These are phyloP conservation scores for Caenorhabditis inopinata DNA, from an alignment of 1,140 invertebrate species.

Conservation along the genomic window DNA sequence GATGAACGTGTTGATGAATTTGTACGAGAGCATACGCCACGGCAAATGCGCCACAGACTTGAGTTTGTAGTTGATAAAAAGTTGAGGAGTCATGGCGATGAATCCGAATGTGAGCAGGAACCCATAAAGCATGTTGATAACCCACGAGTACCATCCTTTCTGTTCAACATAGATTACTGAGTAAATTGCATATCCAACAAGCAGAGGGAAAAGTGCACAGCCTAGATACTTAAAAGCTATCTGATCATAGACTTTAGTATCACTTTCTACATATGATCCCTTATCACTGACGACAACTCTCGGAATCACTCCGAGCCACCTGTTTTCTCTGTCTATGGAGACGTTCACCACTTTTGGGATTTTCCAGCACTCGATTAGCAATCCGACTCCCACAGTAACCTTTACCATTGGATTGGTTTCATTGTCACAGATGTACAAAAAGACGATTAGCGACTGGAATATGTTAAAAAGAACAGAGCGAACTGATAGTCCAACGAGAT, in stretches of 20 bases:
- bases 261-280: conserved; percentile 91
- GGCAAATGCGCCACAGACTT: conserved; percentile 98
- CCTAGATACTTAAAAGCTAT: conserved; percentile 93
- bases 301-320: conserved; percentile 39
- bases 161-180: conserved; percentile 93
- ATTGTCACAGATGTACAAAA: conserved; percentile 81
- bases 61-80: conserved; percentile 98
- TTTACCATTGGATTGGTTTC: conserved; percentile 93
- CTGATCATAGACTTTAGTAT: conserved; percentile 88
- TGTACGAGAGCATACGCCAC: conserved; percentile 99
- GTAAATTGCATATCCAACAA: conserved; percentile 88
- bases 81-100: conserved; percentile 94
- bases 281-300: conserved; percentile 82
- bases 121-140: conserved; percentile 91
- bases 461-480: conserved; percentile 44
- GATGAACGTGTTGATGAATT: conserved; percentile 98
- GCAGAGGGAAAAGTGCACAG: conserved; percentile 87
- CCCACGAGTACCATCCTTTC: conserved; percentile 84
- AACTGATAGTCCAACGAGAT: conserved; percentile 73
- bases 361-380: conserved; percentile 98
- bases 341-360: conserved; percentile 78
- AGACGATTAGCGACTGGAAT: conserved; percentile 70
- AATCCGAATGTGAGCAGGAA: conserved; percentile 98
- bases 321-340: conserved; percentile 30
- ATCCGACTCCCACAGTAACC: conserved; percentile 74